Conservation (phyloP, 2,888 invertebrate species). For the Chloroclysta siterata region DNA sequence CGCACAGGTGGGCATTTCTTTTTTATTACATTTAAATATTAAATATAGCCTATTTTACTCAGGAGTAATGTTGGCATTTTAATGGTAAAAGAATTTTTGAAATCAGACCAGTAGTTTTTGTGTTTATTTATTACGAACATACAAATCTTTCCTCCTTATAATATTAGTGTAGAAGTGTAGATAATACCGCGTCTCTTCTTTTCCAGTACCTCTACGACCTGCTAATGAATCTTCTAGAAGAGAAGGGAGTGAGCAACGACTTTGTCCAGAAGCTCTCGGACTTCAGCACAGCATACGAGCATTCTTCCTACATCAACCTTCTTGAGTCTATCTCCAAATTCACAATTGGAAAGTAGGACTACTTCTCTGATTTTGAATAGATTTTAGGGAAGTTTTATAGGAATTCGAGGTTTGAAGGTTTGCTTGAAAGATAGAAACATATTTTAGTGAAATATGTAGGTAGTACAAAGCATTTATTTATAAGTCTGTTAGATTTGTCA, state of each 20-base stretch:
- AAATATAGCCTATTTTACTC: no score
- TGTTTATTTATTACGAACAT: no score
- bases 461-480: constrained; percentile 2
- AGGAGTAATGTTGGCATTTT: no score
- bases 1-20: no score
- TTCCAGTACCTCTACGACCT: constrained; percentile 95
- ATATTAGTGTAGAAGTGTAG: no score
- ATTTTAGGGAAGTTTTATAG: constrained; percentile 21
- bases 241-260: constrained; percentile 97
- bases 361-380: constrained; percentile 3
- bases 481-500: neutral
- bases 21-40: no score
- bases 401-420: constrained; percentile 10
- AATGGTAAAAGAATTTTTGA: no score
- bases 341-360: constrained; percentile 85
- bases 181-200: constrained; percentile 1
- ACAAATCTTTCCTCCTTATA: no score
- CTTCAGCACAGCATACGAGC: constrained; percentile 96
- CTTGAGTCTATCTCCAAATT: constrained; percentile 95
- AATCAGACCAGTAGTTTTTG: no score
- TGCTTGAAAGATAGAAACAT: neutral
- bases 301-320: constrained; percentile 94
- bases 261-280: constrained; percentile 95
- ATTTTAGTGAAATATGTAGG: neutral
- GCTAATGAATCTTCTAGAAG: constrained; percentile 97